phyloP scores from a whole-genome alignment of 2,113 vertebrate species.

The Pelmatolapia mariae region DNA sequence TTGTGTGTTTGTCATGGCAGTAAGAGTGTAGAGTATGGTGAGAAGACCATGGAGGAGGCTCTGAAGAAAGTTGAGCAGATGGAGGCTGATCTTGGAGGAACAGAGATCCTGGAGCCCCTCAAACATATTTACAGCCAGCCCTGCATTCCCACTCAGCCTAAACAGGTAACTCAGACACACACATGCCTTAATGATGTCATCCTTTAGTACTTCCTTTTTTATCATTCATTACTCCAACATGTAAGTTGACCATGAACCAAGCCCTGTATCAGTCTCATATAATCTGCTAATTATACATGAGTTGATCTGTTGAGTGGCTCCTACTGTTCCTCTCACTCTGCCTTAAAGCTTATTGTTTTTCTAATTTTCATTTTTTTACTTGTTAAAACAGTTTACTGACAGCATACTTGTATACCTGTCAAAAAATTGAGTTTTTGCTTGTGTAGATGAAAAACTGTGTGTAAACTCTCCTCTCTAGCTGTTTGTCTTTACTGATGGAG shows the following conservation, averaged over 20 bases:
- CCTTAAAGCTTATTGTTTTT: not conserved
- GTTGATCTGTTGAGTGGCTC: not conserved
- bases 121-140: constrained; percentile 68
- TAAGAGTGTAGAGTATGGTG: too few species aligned
- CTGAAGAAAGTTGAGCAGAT: too few species aligned
- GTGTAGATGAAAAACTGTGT: not conserved
- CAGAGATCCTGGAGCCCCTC: constrained; percentile 73
- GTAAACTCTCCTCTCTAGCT: not conserved
- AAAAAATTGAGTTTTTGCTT: not conserved
- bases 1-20: too few species aligned
- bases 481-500: not conserved
- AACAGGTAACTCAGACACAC: constrained; percentile 61
- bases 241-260: not conserved
- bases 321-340: not conserved
- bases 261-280: not conserved
- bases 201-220: not conserved
- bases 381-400: too few species aligned
- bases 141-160: constrained; percentile 60
- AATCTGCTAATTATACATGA: not conserved
- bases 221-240: not conserved
- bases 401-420: not conserved
- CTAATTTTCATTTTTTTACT: not conserved
- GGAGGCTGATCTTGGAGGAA: constrained; percentile 27
- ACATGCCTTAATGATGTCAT: not conserved
- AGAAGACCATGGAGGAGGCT: too few species aligned